phyloP scores from a whole-genome alignment of 2,888 invertebrate species.

The Plagodis dolabraria region DNA sequence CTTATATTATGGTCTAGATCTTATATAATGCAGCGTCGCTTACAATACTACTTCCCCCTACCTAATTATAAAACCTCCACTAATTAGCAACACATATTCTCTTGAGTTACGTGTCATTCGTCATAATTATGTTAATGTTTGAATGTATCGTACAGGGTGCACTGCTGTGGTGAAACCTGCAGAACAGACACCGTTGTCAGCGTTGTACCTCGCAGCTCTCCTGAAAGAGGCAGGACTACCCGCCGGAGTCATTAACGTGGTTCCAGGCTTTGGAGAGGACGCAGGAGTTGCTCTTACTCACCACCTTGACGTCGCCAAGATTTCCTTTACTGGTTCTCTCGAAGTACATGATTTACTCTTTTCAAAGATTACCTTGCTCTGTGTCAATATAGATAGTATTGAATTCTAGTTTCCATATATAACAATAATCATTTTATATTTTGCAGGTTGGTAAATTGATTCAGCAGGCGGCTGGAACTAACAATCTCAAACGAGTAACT shows the following conservation, averaged over 20 bases:
- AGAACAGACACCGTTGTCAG: slow-evolving; percentile 96
- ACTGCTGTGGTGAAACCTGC: slow-evolving; percentile 96
- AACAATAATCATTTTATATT: not conserved
- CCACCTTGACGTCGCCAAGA: slow-evolving; percentile 91
- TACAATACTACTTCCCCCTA: too few relatives aligned
- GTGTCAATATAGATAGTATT: too few relatives aligned
- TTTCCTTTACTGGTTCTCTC: slow-evolving; percentile 88
- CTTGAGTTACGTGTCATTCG: too few relatives aligned
- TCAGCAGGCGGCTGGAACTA: slow-evolving; percentile 88
- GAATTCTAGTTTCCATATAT: too few relatives aligned
- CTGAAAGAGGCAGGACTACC: slow-evolving; percentile 94
- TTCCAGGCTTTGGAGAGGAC: slow-evolving; percentile 92
- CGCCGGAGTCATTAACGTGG: slow-evolving; percentile 94
- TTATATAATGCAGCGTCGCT: too few relatives aligned
- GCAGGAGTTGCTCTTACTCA: slow-evolving; percentile 91
- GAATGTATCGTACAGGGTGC: slow-evolving; percentile 81
- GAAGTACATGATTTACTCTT: slow-evolving; percentile 69
- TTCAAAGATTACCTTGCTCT: too few relatives aligned
- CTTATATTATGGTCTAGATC: too few relatives aligned
- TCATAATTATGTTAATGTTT: too few relatives aligned
- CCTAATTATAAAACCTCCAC: too few relatives aligned
- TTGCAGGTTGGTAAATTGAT: slow-evolving; percentile 80
- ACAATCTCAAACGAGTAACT: slow-evolving; percentile 92
- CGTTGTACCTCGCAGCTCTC: slow-evolving; percentile 92
- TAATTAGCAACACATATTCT: too few relatives aligned